Evolutionary conservation across 2,888 invertebrate genomes (phyloP), one percentile per base, ranked within the genome.

Genomic region (Cosmopolites sordidus): DNA sequence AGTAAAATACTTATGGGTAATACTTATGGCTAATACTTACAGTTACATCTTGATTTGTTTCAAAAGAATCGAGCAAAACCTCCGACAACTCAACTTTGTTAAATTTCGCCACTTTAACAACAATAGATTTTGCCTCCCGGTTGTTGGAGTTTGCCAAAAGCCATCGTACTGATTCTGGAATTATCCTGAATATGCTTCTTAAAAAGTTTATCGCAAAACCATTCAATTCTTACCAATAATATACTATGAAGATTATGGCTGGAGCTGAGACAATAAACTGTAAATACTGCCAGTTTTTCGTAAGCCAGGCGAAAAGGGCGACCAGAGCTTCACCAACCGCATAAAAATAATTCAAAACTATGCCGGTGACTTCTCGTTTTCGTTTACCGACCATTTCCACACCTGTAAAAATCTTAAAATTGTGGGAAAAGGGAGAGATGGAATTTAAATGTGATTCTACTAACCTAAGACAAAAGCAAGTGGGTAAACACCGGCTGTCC

Each of bases 141-240:
- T 75, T 75, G 56, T 78, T 73, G 38, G 78, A 74, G 39, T 80
- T 78, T 0, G 82, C 80, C 48, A 83, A 69, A 14, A 84, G 70
- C 84, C 84, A 85, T 58, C 85, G 73, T 0, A 83, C 80, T 0
- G 83, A 84, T 69, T 85, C 85, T 1, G 84, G 84, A 16, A 84
- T 75, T 18, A 78, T 65, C 75, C 79, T 79, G 57, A 16, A 65
- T 65, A 15, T 12, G 11, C 4, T n/a, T 16, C 22, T 5, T 22
- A 2, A 39, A 39, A 39, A 16, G 12, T 16, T 16, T 40, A 40
- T 16, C 2, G 5, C 1, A 12, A 27, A 16, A 22, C 22, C 12
- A 3, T 41, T 5, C 27, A 11, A 1, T 14, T 8, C 44, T 37
- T 69, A 76, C 83, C 82, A 83, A 63, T 78, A 79, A 63, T 83